Percentiles rank a stretch among this genome's conserved stretches.
phyloP scores from a whole-genome alignment of 2,797 vertebrate genomes.

The Phoeniculus purpureus region DNA sequence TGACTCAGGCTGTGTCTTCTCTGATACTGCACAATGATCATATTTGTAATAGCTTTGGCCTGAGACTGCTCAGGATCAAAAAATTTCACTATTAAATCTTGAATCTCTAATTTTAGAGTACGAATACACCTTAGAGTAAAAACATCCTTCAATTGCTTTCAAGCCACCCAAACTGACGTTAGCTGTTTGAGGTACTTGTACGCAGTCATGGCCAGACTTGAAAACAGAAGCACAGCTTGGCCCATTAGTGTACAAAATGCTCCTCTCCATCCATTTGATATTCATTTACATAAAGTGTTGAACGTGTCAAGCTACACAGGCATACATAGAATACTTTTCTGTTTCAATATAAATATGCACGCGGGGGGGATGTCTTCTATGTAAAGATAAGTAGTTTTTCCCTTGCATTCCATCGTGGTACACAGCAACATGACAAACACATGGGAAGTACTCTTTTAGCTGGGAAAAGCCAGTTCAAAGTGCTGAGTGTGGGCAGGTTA shows the following conservation, averaged over 20 bases:
- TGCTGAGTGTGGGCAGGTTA: background rate
- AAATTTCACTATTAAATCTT: background rate
- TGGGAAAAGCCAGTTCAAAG: constrained; percentile 5
- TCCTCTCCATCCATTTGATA: constrained; percentile 24
- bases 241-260: background rate
- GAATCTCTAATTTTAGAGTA: background rate
- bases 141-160: background rate
- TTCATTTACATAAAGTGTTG: constrained; percentile 41
- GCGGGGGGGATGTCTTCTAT: background rate
- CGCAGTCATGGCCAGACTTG: background rate
- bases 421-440: constrained; percentile 11
- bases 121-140: background rate
- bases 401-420: background rate
- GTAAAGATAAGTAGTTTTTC: background rate
- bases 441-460: constrained; percentile 17
- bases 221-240: background rate
- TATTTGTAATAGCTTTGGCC: background rate
- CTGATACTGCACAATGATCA: background rate
- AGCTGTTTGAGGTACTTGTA: background rate
- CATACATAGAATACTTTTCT: constrained; percentile 20
- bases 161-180: constrained; percentile 34
- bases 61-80: background rate
- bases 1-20: background rate
- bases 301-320: constrained; percentile 11
- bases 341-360: constrained; percentile 33